These are phyloP conservation scores for Tor tambroides DNA, from an alignment of 2,113 vertebrate genomes.

Conservation along the genomic window DNA sequence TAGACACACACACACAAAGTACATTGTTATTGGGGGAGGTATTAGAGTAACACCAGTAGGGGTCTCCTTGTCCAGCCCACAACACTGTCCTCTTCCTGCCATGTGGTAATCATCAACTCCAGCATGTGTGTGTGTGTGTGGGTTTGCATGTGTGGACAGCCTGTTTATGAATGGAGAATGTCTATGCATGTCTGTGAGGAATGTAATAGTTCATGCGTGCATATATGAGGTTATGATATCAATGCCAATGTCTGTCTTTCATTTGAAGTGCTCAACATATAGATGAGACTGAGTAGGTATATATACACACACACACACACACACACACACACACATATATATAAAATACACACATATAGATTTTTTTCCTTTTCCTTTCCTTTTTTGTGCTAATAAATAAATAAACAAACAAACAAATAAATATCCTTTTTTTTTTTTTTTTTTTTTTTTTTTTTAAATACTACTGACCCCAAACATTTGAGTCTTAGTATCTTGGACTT, in stretches of 20 bases:
- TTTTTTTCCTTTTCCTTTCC: no score
- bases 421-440: no score
- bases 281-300: not conserved
- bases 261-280: not conserved
- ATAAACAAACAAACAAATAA: no score
- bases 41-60: conserved; percentile 33
- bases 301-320: not conserved
- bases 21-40: conserved; percentile 15
- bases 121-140: conserved; percentile 35
- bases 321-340: not conserved
- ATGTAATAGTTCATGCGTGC: not conserved
- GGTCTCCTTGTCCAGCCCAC: conserved; percentile 21
- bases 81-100: conserved; percentile 34
- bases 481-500: not conserved
- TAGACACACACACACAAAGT: conserved; percentile 6
- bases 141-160: conserved; percentile 14
- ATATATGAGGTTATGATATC: not conserved
- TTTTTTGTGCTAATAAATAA: no score
- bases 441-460: no score
- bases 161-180: conserved; percentile 30
- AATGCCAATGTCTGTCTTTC: not conserved
- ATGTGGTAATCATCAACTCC: conserved; percentile 51
- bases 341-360: no score
- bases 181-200: conserved; percentile 24
- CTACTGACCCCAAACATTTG: not conserved